phyloP scores from a whole-genome alignment of 2,113 vertebrate species.

The Mesembrinibis cayennensis region DNA sequence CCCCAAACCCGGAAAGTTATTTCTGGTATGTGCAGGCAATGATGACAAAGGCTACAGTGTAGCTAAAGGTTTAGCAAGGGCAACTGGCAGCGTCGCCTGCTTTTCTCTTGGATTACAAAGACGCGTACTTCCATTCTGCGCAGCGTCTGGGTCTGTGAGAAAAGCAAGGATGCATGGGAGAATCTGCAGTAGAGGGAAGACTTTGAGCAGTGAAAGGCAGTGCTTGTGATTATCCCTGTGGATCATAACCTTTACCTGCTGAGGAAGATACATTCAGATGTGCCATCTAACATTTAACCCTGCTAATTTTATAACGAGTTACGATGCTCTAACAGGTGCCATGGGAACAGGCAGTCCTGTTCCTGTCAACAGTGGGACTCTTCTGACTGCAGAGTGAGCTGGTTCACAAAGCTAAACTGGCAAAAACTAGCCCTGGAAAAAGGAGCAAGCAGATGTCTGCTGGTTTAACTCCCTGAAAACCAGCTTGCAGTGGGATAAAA shows the following conservation, averaged over 20 bases:
- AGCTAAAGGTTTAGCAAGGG: background rate
- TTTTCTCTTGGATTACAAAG: background rate
- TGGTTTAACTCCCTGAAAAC: background rate
- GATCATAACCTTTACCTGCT: background rate
- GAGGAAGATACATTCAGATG: background rate
- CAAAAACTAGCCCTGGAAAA: background rate
- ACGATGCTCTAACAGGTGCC: background rate
- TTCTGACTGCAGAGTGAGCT: background rate
- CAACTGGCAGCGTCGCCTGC: accelerated
- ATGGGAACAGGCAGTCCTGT: background rate
- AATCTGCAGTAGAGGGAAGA: background rate
- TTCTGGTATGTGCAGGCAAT: background rate
- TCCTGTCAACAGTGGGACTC: background rate
- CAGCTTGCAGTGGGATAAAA: background rate
- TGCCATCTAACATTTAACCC: background rate
- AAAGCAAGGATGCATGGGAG: accelerated
- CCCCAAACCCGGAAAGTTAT: background rate
- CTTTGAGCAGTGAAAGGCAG: background rate
- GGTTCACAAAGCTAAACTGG: background rate
- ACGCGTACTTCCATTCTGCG: accelerated
- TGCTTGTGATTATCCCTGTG: background rate
- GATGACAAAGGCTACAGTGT: background rate
- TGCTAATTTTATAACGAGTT: background rate
- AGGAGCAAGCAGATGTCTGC: background rate
- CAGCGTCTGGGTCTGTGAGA: accelerated